Conservation (phyloP, 1,140 invertebrate species). For the Cylas formicarius region DNA sequence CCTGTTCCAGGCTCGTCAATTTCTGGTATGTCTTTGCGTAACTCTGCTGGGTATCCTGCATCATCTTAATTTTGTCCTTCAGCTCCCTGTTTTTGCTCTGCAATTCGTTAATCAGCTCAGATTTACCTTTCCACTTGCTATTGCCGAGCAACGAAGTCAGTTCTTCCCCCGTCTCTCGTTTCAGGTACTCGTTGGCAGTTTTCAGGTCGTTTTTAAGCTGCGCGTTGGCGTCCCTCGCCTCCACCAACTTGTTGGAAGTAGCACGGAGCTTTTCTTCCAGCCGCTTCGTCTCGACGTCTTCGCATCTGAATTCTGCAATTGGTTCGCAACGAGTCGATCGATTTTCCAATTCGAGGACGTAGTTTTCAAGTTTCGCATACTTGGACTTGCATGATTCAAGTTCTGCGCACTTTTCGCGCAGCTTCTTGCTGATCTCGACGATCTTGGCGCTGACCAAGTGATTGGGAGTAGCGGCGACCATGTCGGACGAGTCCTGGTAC, state of each 20-base stretch:
- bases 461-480: no score
- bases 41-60: slow-evolving; percentile 24
- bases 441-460: slow-evolving; percentile 41
- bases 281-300: slow-evolving; percentile 49
- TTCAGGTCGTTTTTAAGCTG: slow-evolving; percentile 57
- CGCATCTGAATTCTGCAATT: slow-evolving; percentile 24
- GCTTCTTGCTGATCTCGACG: slow-evolving; percentile 45
- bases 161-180: slow-evolving; percentile 59
- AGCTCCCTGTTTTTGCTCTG: slow-evolving; percentile 58
- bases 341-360: slow-evolving; percentile 31
- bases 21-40: background rate
- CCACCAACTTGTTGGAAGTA: slow-evolving; percentile 56
- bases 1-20: slow-evolving; percentile 36
- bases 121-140: slow-evolving; percentile 57
- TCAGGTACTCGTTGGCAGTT: slow-evolving; percentile 54
- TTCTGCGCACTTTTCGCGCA: slow-evolving; percentile 43
- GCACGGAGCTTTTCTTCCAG: slow-evolving; percentile 52
- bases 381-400: slow-evolving; percentile 40
- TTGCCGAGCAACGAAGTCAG: slow-evolving; percentile 29
- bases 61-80: slow-evolving; percentile 47
- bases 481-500: no score
- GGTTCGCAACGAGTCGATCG: slow-evolving; percentile 9
- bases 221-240: slow-evolving; percentile 57
- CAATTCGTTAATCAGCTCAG: slow-evolving; percentile 59
- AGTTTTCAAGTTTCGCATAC: slow-evolving; percentile 36